These are phyloP conservation scores for Apotomis betuletana DNA, from an alignment of 2,888 invertebrate genomes.

Conservation along the genomic window DNA sequence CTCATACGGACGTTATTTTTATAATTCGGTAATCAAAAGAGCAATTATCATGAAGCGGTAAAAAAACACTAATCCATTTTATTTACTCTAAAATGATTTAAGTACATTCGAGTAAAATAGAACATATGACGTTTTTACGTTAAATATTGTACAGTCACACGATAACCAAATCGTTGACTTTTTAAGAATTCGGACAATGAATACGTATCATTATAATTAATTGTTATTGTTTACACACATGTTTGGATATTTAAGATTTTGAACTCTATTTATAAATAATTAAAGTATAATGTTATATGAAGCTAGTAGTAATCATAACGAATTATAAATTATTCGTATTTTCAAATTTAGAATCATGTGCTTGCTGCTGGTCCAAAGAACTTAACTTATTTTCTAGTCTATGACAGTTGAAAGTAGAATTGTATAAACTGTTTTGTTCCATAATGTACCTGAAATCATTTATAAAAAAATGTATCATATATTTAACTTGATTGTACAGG, in stretches of 20 bases:
- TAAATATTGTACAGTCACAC: constrained; percentile 13
- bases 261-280: not conserved
- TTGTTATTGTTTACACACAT: constrained; percentile 20
- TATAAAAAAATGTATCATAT: no score
- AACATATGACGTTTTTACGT: not conserved
- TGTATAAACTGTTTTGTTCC: no score
- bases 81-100: not conserved
- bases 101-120: not conserved
- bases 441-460: no score
- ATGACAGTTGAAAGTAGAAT: no score
- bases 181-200: constrained; percentile 29
- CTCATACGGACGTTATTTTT: constrained; percentile 24
- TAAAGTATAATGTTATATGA: not conserved
- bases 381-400: no score
- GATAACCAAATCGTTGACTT: constrained; percentile 37
- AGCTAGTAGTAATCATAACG: not conserved
- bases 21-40: constrained; percentile 35
- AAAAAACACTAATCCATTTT: not conserved
- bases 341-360: not conserved
- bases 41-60: constrained; percentile 26
- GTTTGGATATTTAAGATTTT: not conserved
- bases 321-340: not conserved
- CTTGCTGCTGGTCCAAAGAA: not conserved
- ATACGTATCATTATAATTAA: constrained; percentile 33
- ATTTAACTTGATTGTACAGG: no score